Conservation (phyloP, 2,888 invertebrate species). For the Agonopterix alstromeriana region DNA sequence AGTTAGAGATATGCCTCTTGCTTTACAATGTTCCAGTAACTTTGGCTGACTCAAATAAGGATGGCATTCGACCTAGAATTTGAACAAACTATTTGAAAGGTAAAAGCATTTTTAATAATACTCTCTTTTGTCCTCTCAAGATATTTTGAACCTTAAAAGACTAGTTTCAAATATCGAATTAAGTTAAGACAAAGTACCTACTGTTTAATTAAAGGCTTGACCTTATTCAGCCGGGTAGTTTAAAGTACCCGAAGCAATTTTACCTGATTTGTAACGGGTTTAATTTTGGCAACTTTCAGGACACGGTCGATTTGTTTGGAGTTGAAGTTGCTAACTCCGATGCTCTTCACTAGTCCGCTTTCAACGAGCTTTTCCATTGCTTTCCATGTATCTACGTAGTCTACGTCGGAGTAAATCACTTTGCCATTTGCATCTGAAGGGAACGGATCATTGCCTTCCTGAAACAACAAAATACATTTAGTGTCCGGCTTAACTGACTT, state of each 20-base stretch:
- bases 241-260: slow-evolving; percentile 11
- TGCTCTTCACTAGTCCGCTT: slow-evolving; percentile 79
- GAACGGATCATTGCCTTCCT: slow-evolving; percentile 78
- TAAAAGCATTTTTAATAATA: too few relatives aligned
- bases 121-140: too few relatives aligned
- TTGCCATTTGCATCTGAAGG: slow-evolving; percentile 76
- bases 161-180: too few relatives aligned
- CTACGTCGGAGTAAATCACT: slow-evolving; percentile 75
- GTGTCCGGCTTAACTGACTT: not conserved
- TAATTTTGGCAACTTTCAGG: slow-evolving; percentile 71
- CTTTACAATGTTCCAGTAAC: slow-evolving; percentile 78
- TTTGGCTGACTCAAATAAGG: slow-evolving; percentile 77
- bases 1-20: slow-evolving; percentile 77
- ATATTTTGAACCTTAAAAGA: too few relatives aligned
- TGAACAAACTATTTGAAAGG: not conserved
- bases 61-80: slow-evolving; percentile 75
- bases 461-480: not conserved
- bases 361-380: slow-evolving; percentile 81
- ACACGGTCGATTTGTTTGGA: slow-evolving; percentile 80
- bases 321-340: slow-evolving; percentile 86
- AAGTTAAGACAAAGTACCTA: too few relatives aligned
- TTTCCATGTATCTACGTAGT: slow-evolving; percentile 82
- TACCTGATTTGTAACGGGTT: slow-evolving; percentile 79
- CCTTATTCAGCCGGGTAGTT: too few relatives aligned
- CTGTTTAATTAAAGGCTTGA: too few relatives aligned